These are phyloP conservation scores for Lucifuga dentata DNA, from an alignment of 2,113 vertebrate genomes.

Conservation along the genomic window DNA sequence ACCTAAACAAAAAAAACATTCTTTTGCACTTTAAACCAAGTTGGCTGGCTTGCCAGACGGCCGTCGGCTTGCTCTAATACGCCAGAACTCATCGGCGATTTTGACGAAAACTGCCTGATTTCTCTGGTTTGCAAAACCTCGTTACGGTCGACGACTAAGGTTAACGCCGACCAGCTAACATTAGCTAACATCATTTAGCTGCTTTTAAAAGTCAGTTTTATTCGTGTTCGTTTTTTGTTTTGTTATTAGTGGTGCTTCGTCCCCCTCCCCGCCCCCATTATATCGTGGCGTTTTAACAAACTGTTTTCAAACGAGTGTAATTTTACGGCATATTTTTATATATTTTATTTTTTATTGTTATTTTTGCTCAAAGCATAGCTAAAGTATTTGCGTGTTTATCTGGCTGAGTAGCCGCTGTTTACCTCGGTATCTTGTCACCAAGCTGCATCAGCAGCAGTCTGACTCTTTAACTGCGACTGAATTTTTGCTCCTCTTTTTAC, in stretches of 20 bases:
- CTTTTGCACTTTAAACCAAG: constrained; percentile 84
- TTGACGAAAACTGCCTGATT: constrained; percentile 55
- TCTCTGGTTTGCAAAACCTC: constrained; percentile 52
- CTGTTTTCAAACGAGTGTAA: constrained; percentile 32
- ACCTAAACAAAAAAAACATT: constrained; percentile 67
- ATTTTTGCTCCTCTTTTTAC: constrained; percentile 80
- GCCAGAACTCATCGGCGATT: constrained; percentile 51
- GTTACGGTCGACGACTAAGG: constrained; percentile 36
- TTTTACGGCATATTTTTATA: constrained; percentile 29
- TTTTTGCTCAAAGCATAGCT: constrained; percentile 39
- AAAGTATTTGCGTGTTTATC: constrained; percentile 55
- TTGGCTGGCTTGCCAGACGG: constrained; percentile 62
- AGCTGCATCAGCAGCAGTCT: constrained; percentile 67
- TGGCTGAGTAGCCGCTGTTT: constrained; percentile 73
- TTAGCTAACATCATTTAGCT: constrained; percentile 50
- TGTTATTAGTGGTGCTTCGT: constrained; percentile 58
- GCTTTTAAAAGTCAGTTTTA: constrained; percentile 62
- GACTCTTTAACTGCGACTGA: constrained; percentile 73
- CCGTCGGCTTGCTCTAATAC: constrained; percentile 55
- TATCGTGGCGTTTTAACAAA: constrained; percentile 59
- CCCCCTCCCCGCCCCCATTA: constrained; percentile 42
- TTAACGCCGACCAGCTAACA: constrained; percentile 39
- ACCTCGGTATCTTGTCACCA: constrained; percentile 72
- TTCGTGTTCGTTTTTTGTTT: constrained; percentile 45
- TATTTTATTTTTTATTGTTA: not conserved